Conservation (phyloP, 2,113 vertebrate species). For the Peromyscus polionotus region DNA sequence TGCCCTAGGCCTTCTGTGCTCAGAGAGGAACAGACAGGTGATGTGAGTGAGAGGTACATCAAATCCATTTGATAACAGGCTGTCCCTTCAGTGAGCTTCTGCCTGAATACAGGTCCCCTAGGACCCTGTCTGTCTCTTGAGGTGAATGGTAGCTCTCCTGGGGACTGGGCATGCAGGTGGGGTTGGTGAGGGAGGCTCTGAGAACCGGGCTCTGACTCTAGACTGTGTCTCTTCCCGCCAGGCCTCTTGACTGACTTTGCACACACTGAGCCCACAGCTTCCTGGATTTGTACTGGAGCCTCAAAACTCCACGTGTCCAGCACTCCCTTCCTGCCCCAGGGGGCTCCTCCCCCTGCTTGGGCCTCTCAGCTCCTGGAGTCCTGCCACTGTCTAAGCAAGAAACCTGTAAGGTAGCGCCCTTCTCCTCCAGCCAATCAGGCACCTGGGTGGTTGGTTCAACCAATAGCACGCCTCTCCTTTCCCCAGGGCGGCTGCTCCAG, state of each 20-base stretch:
- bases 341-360: not conserved
- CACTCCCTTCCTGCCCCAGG: not conserved
- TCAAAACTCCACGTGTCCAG: not conserved
- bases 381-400: not conserved
- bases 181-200: not conserved
- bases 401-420: not conserved
- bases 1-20: not conserved
- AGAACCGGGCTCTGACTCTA: not conserved
- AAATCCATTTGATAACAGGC: not conserved
- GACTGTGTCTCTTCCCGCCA: not conserved
- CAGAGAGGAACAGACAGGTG: not conserved
- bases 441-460: not conserved
- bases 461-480: not conserved
- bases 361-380: not conserved
- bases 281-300: not conserved
- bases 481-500: not conserved
- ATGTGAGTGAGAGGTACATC: too few relatives aligned
- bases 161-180: not conserved
- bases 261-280: not conserved
- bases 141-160: not conserved
- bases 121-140: not conserved
- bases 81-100: not conserved
- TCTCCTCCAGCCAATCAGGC: not conserved
- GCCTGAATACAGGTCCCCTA: too few relatives aligned
- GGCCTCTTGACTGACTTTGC: not conserved